A percentile compares a stretch with the other conserved stretches of the same genome.
Evolutionary conservation across 1,140 invertebrate species (phyloP).

Genomic region (Babylonia areolata): DNA sequence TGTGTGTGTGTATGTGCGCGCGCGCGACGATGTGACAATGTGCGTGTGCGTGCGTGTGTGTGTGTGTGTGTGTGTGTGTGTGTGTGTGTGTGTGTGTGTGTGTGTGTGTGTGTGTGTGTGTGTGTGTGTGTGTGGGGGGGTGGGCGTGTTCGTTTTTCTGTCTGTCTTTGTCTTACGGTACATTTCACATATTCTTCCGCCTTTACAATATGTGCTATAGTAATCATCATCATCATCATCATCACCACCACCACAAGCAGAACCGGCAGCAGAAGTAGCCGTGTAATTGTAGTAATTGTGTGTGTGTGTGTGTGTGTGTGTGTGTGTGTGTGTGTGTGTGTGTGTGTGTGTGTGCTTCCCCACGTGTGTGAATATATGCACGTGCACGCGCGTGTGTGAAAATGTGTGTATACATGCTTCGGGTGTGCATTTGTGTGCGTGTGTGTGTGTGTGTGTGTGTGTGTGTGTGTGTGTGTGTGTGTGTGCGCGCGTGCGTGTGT

Average conservation of each 20-base stretch:
- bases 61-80: slow-evolving; percentile 17
- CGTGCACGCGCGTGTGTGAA: background rate
- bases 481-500: background rate
- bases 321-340: too few species aligned
- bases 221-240: too few species aligned
- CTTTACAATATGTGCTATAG: too few species aligned
- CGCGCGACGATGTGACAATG: background rate
- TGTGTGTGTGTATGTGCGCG: background rate
- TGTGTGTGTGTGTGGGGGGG: background rate
- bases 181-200: too few species aligned
- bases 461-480: background rate
- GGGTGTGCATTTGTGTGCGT: background rate
- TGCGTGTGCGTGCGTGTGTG: background rate
- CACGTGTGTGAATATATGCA: background rate
- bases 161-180: too few species aligned
- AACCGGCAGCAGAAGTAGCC: too few species aligned
- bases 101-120: background rate
- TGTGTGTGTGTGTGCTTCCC: slow-evolving; percentile 18
- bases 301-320: slow-evolving; percentile 25
- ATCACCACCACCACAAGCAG: too few species aligned
- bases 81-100: slow-evolving; percentile 17
- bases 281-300: too few species aligned
- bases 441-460: slow-evolving; percentile 26
- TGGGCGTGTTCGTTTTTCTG: background rate
- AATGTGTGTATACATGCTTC: background rate